Evolutionary conservation across 2,113 vertebrate genomes (phyloP).

Genomic region (Paedocypris sp.): DNA sequence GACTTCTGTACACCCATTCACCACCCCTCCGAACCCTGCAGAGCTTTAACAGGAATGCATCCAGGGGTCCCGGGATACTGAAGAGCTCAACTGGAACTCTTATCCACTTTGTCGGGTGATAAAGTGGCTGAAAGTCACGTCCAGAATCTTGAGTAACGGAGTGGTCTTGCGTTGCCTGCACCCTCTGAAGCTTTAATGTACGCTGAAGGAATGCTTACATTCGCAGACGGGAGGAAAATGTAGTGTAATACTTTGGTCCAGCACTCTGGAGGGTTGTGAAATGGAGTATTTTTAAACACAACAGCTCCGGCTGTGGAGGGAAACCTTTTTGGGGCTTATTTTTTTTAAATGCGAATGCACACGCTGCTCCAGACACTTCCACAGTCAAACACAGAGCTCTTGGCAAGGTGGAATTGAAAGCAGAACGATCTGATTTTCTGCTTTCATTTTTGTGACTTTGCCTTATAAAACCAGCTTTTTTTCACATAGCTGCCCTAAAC

Average conservation of each 20-base stretch:
- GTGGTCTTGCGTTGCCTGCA: neutral
- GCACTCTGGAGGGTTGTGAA: constrained; percentile 7
- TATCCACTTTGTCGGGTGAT: constrained; percentile 21
- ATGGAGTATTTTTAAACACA: constrained; percentile 11
- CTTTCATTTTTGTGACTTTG: too few relatives aligned
- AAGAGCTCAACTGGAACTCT: neutral
- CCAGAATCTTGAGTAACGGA: constrained; percentile 26
- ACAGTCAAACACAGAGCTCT: neutral
- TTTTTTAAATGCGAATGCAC: neutral
- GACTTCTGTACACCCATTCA: neutral
- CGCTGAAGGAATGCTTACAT: constrained; percentile 19
- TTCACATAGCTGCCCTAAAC: too few relatives aligned
- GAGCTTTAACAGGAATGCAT: constrained; percentile 11
- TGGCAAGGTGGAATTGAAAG: too few relatives aligned
- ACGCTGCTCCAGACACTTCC: neutral
- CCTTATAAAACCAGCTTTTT: too few relatives aligned
- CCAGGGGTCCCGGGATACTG: constrained; percentile 3
- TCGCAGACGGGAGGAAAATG: constrained; percentile 10
- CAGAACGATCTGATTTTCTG: too few relatives aligned
- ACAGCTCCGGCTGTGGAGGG: neutral
- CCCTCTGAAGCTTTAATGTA: constrained; percentile 18
- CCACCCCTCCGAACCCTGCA: neutral
- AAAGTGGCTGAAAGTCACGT: constrained; percentile 15
- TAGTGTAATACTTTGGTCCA: neutral
- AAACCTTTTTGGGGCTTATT: neutral